Conservation (phyloP, 2,888 invertebrate genomes). For the Pristionchus arcanus region DNA sequence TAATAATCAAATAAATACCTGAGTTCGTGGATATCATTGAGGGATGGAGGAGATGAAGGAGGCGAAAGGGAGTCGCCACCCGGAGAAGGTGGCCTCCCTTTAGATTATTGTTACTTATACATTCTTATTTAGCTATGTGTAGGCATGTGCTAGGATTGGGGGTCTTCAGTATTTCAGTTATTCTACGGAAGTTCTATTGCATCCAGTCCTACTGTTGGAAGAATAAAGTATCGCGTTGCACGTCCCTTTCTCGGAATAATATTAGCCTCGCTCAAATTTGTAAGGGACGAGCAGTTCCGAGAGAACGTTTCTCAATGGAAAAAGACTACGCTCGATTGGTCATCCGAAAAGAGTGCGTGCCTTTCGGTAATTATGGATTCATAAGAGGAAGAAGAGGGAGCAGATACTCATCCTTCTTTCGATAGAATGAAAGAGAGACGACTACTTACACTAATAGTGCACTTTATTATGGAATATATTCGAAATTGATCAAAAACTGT, state of each 20-base stretch:
- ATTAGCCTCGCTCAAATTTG: not conserved
- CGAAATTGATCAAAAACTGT: not conserved
- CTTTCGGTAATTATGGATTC: constrained; percentile 24
- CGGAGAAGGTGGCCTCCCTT: constrained; percentile 53
- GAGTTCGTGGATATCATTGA: constrained; percentile 54
- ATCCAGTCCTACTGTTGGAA: not conserved
- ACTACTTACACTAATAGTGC: constrained; percentile 18
- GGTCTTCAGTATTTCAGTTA: no score
- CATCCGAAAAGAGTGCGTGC: constrained; percentile 1
- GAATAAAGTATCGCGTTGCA: not conserved
- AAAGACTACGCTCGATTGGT: constrained; percentile 11
- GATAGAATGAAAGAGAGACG: not conserved
- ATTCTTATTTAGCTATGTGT: not conserved
- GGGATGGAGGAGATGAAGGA: constrained; percentile 55
- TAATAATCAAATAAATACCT: constrained; percentile 15
- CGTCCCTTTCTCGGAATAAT: not conserved
- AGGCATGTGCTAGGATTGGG: no score
- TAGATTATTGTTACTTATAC: not conserved
- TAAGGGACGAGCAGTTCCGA: not conserved
- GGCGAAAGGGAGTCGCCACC: constrained; percentile 56
- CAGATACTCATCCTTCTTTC: not conserved
- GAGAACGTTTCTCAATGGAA: constrained; percentile 22
- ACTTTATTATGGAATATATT: not conserved
- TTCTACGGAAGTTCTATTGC: not conserved
- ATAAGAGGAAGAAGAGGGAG: constrained; percentile 39